Evolutionary conservation across 1,140 invertebrate genomes (phyloP), one percentile per base, ranked within the genome.

Genomic region (Cepaea nemoralis): DNA sequence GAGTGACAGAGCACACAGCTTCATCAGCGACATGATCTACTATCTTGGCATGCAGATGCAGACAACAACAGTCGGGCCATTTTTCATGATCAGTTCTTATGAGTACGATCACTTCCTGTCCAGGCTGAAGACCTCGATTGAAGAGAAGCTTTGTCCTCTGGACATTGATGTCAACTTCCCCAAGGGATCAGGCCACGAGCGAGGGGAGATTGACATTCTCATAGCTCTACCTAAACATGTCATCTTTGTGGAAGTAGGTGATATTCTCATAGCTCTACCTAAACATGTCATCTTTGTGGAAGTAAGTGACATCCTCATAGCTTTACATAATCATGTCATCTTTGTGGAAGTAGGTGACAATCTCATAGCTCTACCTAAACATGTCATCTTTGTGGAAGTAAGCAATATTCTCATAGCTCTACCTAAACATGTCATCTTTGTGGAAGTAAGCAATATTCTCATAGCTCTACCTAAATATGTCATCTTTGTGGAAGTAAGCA

Each of bases 71-170:
- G 27, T 71, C 10, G 42, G 45, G 6, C 78, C 78, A 3, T 45
- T 80, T 8, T 80, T 80, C 35, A 70, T 80, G 0, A 71, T 80
- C 67, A 50, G 24, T 19, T 71, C 67, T 0, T 80, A 80, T 48
- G 27, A 80, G 31, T 71, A 73, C 31, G 67, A 80, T 35, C 27
- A 71, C 78, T 80, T 45, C 48, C 45, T 80, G 67, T 80, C 67
- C 6, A 40, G 69, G 27, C 33, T 80, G 37, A 80, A 73, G 59
- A 8, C 33, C 24, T 31, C 39, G 6, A 24, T 80, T 48, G 33
- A 71, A n/a, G 66, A 45, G n/a, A 45, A 63, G 55, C 69, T 42
- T 1, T 40, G 40, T 39, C 35, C 69, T 40, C 16, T 2, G 16
- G 75, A 77, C 6, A 27, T 22, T 1, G 63, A 67, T 42, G 37